A percentile compares a stretch with the other conserved stretches of the same genome.
Evolutionary conservation across 2,113 vertebrate genomes (phyloP).

Genomic region (Triplophysa dalaica): DNA sequence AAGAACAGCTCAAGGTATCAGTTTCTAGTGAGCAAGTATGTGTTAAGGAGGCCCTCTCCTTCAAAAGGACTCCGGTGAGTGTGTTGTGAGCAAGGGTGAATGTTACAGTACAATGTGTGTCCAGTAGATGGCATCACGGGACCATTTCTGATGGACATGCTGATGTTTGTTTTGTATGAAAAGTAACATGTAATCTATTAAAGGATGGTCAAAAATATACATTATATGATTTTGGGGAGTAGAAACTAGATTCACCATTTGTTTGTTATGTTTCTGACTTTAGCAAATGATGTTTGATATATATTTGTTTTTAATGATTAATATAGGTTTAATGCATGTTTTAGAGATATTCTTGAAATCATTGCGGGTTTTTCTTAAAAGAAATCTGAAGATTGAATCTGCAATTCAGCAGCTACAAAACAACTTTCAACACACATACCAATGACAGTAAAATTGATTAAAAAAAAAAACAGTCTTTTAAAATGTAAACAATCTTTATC

Average conservation of each 20-base stretch:
- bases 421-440: no score
- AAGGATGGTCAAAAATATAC: no score
- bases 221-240: no score
- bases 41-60: slow-evolving; percentile 21
- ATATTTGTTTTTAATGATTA: no score
- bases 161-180: no score
- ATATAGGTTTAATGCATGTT: neutral
- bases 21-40: slow-evolving; percentile 26
- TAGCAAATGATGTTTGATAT: neutral
- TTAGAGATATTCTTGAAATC: neutral
- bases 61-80: neutral
- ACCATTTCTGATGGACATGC: slow-evolving; percentile 41
- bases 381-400: no score
- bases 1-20: slow-evolving; percentile 27
- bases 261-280: neutral
- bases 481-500: no score
- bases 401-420: no score
- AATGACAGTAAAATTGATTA: no score
- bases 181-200: no score
- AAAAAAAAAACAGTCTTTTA: no score
- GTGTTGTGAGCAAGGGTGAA: neutral
- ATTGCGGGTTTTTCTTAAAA: no score
- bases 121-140: slow-evolving; percentile 74
- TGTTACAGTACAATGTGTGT: neutral
- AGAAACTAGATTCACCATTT: neutral